Conservation (phyloP, 2,797 vertebrate genomes). For the Limnodromus scolopaceus region DNA sequence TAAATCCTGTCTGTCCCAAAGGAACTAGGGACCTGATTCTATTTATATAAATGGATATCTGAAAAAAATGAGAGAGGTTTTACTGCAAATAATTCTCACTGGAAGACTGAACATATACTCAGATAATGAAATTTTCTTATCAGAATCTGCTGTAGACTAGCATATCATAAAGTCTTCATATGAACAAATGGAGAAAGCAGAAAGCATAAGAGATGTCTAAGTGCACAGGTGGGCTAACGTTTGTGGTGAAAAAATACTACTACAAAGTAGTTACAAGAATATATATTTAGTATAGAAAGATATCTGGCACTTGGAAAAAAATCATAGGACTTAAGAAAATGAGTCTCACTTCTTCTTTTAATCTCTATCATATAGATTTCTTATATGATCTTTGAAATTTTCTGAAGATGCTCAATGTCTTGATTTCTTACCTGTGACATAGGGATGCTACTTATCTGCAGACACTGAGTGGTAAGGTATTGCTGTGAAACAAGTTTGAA, state of each 20-base stretch:
- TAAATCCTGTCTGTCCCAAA: background rate
- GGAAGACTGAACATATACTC: background rate
- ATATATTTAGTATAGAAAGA: background rate
- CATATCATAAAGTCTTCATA: conserved; percentile 11
- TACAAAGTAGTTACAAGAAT: background rate
- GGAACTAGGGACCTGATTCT: background rate
- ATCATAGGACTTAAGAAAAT: background rate
- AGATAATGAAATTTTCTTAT: conserved; percentile 23
- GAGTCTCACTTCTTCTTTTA: background rate
- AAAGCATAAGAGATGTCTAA: background rate
- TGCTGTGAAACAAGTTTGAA: background rate
- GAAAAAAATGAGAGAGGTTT: conserved; percentile 14
- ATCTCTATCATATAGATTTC: background rate
- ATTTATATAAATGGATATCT: background rate
- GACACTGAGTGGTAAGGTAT: background rate
- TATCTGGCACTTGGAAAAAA: fast-evolving
- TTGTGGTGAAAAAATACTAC: background rate
- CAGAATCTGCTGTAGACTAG: background rate
- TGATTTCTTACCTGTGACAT: background rate
- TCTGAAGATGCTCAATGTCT: background rate
- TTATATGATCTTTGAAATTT: background rate
- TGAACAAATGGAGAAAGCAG: background rate
- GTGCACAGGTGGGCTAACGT: background rate
- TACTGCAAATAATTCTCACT: background rate
- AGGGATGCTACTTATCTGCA: background rate